Percentiles rank a stretch among this genome's conserved stretches.
These are phyloP conservation scores for Marmota flaviventris DNA, from an alignment of 2,113 vertebrate genomes.

Conservation along the genomic window DNA sequence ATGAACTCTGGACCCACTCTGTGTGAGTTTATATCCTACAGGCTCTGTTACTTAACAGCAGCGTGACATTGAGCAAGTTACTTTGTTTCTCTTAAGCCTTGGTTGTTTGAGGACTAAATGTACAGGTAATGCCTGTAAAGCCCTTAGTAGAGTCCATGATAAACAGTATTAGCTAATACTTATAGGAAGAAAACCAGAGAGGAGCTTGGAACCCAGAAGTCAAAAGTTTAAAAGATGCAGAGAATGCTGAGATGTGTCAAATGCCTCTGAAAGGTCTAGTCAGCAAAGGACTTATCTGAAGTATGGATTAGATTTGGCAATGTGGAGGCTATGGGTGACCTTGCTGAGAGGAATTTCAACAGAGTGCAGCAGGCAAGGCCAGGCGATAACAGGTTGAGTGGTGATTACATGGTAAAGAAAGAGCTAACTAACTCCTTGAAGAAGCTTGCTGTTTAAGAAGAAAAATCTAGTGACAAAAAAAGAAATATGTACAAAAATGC, in stretches of 20 bases:
- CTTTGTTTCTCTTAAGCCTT: not conserved
- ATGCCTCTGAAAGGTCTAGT: not conserved
- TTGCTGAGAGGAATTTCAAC: slow-evolving; percentile 22
- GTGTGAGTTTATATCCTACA: slow-evolving; percentile 6
- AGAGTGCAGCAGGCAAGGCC: not conserved
- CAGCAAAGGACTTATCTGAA: not conserved
- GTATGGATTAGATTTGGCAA: not conserved
- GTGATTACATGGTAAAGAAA: slow-evolving; percentile 29
- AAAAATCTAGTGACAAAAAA: not conserved
- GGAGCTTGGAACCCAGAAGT: not conserved
- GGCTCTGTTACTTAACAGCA: not conserved
- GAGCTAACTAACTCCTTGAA: not conserved
- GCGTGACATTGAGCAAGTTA: not conserved
- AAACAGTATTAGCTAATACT: slow-evolving; percentile 48
- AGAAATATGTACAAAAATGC: not conserved
- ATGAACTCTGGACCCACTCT: not conserved
- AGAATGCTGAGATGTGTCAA: slow-evolving; percentile 22
- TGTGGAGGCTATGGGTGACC: not conserved
- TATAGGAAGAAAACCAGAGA: slow-evolving; percentile 3
- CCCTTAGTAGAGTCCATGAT: slow-evolving; percentile 25
- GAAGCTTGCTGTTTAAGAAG: slow-evolving; percentile 27
- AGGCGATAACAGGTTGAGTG: not conserved
- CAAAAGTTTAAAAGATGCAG: slow-evolving; percentile 39
- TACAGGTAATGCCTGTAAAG: slow-evolving; percentile 30
- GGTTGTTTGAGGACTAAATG: slow-evolving; percentile 15